phyloP scores from a whole-genome alignment of 64 coral and sea anemone genomes.

The Anthopleura sola region DNA sequence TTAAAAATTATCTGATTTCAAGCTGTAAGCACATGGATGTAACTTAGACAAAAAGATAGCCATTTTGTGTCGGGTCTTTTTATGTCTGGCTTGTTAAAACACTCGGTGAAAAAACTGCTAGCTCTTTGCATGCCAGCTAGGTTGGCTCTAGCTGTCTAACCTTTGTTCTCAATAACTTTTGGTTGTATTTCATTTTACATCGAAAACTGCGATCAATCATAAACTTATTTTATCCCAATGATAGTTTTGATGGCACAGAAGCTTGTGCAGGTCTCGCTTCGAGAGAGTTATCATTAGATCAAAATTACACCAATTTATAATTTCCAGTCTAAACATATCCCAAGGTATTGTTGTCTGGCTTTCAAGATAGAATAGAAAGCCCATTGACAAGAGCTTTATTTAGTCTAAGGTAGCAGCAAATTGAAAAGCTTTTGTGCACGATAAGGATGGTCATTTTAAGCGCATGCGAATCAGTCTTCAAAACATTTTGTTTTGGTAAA shows the following conservation, averaged over 20 bases:
- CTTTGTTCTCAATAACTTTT: not conserved
- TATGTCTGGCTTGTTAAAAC: too few relatives aligned
- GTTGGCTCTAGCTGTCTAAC: too few relatives aligned
- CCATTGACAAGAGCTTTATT: not conserved
- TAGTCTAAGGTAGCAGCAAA: not conserved
- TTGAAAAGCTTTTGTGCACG: too few relatives aligned
- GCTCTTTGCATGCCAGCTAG: too few relatives aligned
- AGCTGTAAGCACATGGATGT: too few relatives aligned
- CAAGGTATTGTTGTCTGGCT: not conserved
- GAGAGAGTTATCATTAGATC: not conserved
- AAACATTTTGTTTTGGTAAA: too few relatives aligned
- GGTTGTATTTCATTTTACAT: not conserved
- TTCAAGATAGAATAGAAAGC: not conserved
- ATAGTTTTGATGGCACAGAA: not conserved
- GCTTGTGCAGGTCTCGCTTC: not conserved
- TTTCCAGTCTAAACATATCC: not conserved
- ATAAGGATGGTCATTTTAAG: too few relatives aligned
- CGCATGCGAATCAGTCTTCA: not conserved
- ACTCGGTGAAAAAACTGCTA: too few relatives aligned
- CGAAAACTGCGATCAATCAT: not conserved
- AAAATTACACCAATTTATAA: not conserved
- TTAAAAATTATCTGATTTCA: too few relatives aligned
- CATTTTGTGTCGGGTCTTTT: too few relatives aligned
- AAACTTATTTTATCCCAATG: not conserved
- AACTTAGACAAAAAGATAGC: too few relatives aligned